These are phyloP conservation scores for Melolontha melolontha DNA, from an alignment of 2,888 invertebrate species.

Conservation along the genomic window DNA sequence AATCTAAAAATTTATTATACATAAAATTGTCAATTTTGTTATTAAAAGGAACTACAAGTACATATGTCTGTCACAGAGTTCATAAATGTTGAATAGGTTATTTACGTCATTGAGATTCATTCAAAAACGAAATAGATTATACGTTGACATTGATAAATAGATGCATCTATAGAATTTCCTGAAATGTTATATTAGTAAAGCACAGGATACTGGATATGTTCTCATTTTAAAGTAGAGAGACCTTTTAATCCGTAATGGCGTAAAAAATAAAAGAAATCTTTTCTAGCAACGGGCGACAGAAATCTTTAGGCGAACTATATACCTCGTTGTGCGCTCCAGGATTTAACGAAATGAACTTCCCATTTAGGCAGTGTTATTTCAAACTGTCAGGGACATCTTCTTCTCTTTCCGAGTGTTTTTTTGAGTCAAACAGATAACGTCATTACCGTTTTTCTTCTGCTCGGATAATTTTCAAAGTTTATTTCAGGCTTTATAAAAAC, in stretches of 20 bases:
- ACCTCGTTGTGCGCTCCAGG: slow-evolving; percentile 23
- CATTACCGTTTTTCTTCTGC: slow-evolving; percentile 34
- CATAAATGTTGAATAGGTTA: no score
- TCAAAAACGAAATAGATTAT: no score
- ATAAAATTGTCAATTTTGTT: no score
- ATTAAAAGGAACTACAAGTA: no score
- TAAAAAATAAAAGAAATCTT: slow-evolving; percentile 11
- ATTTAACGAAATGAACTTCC: slow-evolving; percentile 44
- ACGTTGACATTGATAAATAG: no score
- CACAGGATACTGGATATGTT: slow-evolving; percentile 1
- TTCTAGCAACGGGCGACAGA: neutral
- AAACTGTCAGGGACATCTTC: slow-evolving; percentile 42
- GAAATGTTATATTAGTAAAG: slow-evolving; percentile 2
- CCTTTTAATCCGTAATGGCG: slow-evolving; percentile 30
- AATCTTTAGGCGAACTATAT: slow-evolving; percentile 9
- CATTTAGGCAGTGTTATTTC: slow-evolving; percentile 43
- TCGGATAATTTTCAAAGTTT: slow-evolving; percentile 32
- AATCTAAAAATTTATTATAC: no score
- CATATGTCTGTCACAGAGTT: no score
- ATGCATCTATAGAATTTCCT: no score
- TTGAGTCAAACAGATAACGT: slow-evolving; percentile 37
- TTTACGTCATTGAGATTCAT: no score
- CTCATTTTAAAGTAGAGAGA: neutral
- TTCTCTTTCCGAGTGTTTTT: slow-evolving; percentile 29
- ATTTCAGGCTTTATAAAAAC: neutral